These are phyloP conservation scores for Chiloscyllium plagiosum DNA, from an alignment of 2,113 vertebrate species.

Conservation along the genomic window DNA sequence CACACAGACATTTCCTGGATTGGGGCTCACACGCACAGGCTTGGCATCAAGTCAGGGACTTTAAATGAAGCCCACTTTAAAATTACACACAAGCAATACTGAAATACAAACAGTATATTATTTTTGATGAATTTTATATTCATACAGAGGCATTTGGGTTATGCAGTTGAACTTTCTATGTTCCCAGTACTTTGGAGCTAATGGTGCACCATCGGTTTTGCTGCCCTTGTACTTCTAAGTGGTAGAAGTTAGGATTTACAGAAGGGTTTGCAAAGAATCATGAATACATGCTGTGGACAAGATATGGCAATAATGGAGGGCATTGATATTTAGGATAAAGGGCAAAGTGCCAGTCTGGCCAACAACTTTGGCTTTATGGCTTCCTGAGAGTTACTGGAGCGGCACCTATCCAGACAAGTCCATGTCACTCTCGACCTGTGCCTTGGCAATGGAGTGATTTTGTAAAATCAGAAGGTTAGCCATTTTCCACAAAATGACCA, in stretches of 20 bases:
- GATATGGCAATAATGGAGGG: not conserved
- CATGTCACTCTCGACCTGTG: not conserved
- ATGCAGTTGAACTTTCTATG: not conserved
- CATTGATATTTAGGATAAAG: not conserved
- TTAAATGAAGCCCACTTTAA: not conserved
- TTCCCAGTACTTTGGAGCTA: not conserved
- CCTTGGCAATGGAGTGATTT: too few species aligned
- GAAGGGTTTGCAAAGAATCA: not conserved
- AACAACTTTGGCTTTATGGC: not conserved
- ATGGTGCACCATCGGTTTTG: not conserved
- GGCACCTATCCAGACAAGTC: not conserved
- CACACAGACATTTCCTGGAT: slow-evolving; percentile 37
- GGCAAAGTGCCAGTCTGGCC: not conserved
- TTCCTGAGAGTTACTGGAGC: not conserved
- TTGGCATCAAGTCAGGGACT: slow-evolving; percentile 26
- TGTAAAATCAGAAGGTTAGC: not conserved
- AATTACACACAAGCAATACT: not conserved
- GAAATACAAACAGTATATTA: not conserved
- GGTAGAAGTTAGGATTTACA: not conserved
- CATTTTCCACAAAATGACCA: not conserved
- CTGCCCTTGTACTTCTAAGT: not conserved
- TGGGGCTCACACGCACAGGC: slow-evolving; percentile 38
- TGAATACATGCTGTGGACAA: not conserved
- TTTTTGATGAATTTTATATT: slow-evolving; percentile 5
- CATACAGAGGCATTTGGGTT: not conserved